Base-by-base conservation (phyloP, 1,140 invertebrate species). In the Drosophila ficusphila region DNA sequence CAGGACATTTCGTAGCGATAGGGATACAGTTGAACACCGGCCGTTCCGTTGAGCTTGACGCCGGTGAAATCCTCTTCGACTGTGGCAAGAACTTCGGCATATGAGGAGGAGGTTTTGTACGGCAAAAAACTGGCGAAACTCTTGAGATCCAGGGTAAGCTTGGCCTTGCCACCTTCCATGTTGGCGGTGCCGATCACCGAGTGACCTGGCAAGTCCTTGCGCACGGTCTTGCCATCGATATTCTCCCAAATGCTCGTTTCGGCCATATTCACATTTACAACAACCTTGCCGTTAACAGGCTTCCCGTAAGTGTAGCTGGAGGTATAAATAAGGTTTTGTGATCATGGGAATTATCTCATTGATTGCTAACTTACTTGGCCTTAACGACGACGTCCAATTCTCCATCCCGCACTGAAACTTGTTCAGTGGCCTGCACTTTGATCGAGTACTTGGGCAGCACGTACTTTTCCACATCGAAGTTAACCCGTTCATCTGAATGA, bases 381-480 rank as follows among this genome's bases (percentile, higher is more conserved):
- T 95, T 94, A 1, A 99, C 93, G 31, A 96, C 96, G 1, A 95
- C 95, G 2, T 93, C 93, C 42, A 98, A 94, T 58, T 95, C 94
- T 18, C 95, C 95, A 62, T 97, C 95, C 70, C 95, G 95, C 88
- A 98, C 97, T 0, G 96, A 95, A 0, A 96, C 93, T 88, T 97
- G 96, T 58, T 95, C 93, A 0, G 97, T 96, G 1, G 96, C 94
- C 41, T 96, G 94, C 42, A 98, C 94, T 0, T 94, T 94, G 16
- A 99, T 95, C 79, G 97, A 94, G 92, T 98, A 99, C 79, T 98
- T 98, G 0, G 98, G 98, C 36, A 98, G 92, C 29, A 99, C 95
- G 91, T 99, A 99, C 92, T 99, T 96, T 3, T 97, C 96, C 8
- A 91, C 90, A 1, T 90, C 79, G 34, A 91, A 91, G 23, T 69